Conservation (phyloP, 2,888 invertebrate genomes). For the Oegoconia quadripuncta region DNA sequence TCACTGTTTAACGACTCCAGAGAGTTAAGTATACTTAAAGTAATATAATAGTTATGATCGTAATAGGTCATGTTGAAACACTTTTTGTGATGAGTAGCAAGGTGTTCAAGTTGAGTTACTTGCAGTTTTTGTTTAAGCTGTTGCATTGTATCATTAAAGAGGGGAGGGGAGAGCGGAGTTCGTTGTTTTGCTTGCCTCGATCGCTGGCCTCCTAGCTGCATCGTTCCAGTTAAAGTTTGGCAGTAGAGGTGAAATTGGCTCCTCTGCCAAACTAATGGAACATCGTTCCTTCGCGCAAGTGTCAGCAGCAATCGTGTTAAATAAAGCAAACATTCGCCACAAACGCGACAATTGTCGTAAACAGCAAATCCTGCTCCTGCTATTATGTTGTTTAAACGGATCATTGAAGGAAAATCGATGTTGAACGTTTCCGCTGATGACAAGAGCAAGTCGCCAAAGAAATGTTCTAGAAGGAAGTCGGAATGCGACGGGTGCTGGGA, state of each 20-base stretch:
- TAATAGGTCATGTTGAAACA: no score
- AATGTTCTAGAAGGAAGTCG: constrained; percentile 71
- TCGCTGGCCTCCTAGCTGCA: constrained; percentile 14
- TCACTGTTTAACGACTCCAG: neutral
- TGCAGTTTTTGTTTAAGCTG: constrained; percentile 27
- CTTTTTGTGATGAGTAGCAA: no score
- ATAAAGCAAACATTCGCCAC: constrained; percentile 68
- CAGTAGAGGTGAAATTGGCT: constrained; percentile 67
- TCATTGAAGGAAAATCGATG: constrained; percentile 78
- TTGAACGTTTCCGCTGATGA: constrained; percentile 53
- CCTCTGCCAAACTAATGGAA: constrained; percentile 76
- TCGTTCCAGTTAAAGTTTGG: constrained; percentile 53
- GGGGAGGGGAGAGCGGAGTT: constrained; percentile 21
- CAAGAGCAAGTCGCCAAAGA: constrained; percentile 51
- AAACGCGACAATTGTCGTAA: constrained; percentile 70
- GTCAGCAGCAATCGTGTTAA: constrained; percentile 55
- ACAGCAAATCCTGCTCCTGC: constrained; percentile 68
- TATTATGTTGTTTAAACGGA: constrained; percentile 79
- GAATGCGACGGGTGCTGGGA: constrained; percentile 71
- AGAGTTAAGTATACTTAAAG: no score
- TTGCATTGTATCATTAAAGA: constrained; percentile 37
- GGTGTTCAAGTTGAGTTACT: no score
- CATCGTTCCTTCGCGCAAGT: constrained; percentile 63
- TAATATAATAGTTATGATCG: no score
- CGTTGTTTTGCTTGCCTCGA: constrained; percentile 25